These are phyloP conservation scores for Glossophaga mutica DNA, from an alignment of 2,797 vertebrate genomes.

Conservation along the genomic window DNA sequence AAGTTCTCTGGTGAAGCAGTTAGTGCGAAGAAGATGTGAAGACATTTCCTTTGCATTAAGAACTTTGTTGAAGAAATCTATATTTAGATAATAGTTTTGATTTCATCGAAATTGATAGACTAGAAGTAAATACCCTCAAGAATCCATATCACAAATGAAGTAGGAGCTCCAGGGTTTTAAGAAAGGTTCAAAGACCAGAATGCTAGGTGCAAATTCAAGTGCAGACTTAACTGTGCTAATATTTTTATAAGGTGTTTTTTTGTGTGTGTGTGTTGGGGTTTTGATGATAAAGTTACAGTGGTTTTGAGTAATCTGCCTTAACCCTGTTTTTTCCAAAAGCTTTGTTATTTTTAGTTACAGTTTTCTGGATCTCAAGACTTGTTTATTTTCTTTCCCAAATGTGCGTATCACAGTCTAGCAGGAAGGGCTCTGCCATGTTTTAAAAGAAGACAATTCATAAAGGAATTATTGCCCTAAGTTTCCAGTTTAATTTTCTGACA, in stretches of 20 bases:
- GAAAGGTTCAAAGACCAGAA: background rate
- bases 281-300: background rate
- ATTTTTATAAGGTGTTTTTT: conserved; percentile 10
- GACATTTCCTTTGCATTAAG: conserved; percentile 24
- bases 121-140: background rate
- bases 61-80: background rate
- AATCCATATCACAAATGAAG: background rate
- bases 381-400: background rate
- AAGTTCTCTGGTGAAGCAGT: background rate
- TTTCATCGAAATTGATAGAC: background rate
- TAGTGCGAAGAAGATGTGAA: background rate
- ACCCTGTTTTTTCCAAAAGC: background rate
- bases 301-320: conserved; percentile 22
- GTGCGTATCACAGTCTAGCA: background rate
- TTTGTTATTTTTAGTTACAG: conserved; percentile 35
- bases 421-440: background rate
- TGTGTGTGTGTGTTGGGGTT: conserved; percentile 17
- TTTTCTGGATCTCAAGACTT: conserved; percentile 19
- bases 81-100: background rate
- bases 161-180: background rate
- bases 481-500: conserved; percentile 14
- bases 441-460: conserved; percentile 31
- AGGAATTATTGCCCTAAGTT: background rate
- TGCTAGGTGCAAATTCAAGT: background rate
- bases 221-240: background rate